phyloP scores from a whole-genome alignment of 2,888 invertebrate species.

The Eristalis arbustorum region DNA sequence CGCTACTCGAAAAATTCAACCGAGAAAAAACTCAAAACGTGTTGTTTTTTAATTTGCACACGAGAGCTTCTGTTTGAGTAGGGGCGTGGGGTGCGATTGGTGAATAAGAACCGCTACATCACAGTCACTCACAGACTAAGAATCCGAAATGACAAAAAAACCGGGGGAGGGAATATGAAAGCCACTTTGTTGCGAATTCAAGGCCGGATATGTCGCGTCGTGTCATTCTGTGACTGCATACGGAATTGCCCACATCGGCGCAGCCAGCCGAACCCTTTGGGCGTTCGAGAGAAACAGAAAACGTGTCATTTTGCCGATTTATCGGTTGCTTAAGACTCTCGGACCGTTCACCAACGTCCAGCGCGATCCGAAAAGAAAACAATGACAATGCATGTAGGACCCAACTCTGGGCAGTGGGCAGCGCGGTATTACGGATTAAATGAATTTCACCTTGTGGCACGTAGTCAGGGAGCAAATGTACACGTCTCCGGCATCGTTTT shows the following conservation, averaged over 20 bases:
- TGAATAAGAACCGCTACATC: not conserved
- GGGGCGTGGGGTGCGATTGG: not conserved
- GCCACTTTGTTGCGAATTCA: not conserved
- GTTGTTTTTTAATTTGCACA: too few species aligned
- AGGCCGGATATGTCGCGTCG: not conserved
- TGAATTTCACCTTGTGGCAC: conserved; percentile 40
- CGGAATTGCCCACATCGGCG: not conserved
- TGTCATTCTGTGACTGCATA: not conserved
- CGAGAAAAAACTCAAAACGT: too few species aligned
- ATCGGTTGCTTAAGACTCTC: not conserved
- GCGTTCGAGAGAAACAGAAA: not conserved
- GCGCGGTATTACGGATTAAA: conserved; percentile 15
- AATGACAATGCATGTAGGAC: not conserved
- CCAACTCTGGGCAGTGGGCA: not conserved
- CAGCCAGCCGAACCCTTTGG: not conserved
- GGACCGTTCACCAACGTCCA: not conserved
- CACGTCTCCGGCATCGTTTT: conserved; percentile 28
- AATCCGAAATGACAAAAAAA: not conserved
- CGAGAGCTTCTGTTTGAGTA: not conserved
- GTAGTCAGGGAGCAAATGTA: conserved; percentile 11
- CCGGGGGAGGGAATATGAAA: not conserved
- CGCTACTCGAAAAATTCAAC: too few species aligned
- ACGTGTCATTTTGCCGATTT: not conserved
- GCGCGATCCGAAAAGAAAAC: not conserved
- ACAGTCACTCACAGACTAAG: not conserved